These are phyloP conservation scores for Patella pellucida DNA, from an alignment of 2,888 invertebrate genomes.

Conservation along the genomic window DNA sequence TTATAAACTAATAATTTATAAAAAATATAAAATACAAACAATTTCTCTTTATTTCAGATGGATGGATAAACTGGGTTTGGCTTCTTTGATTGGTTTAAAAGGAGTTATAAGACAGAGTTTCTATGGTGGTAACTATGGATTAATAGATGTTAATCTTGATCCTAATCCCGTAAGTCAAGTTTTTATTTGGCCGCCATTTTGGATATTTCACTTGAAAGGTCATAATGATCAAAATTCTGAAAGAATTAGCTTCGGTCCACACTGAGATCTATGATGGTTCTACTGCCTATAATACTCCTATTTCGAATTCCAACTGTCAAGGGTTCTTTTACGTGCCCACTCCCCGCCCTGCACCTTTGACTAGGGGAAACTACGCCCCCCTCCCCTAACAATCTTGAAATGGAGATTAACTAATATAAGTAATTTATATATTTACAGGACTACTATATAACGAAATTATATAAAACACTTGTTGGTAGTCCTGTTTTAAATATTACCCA, in stretches of 20 bases:
- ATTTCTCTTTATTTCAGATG: constrained; percentile 28
- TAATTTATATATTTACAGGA: constrained; percentile 66
- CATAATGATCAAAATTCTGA: background rate
- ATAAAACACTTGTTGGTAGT: constrained; percentile 83
- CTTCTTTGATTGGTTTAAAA: constrained; percentile 31
- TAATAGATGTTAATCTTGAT: constrained; percentile 26
- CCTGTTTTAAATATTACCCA: constrained; percentile 74
- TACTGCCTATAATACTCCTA: too few relatives aligned
- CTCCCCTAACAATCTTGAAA: too few relatives aligned
- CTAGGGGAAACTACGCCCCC: too few relatives aligned
- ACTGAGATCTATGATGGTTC: background rate
- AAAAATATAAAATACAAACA: too few relatives aligned
- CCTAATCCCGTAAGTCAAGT: constrained; percentile 36
- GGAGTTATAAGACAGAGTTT: constrained; percentile 38
- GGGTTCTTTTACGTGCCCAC: too few relatives aligned
- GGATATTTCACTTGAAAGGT: background rate
- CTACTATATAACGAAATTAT: constrained; percentile 84
- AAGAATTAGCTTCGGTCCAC: background rate
- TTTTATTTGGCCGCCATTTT: background rate
- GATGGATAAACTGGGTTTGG: constrained; percentile 41
- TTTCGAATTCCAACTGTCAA: too few relatives aligned
- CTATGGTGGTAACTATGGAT: constrained; percentile 34
- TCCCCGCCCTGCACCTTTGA: too few relatives aligned
- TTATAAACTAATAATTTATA: too few relatives aligned
- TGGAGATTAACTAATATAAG: too few relatives aligned